A percentile compares a stretch with the other conserved stretches of the same genome.
Conservation (phyloP, 2,888 invertebrate species). For the Cancer borealis region DNA sequence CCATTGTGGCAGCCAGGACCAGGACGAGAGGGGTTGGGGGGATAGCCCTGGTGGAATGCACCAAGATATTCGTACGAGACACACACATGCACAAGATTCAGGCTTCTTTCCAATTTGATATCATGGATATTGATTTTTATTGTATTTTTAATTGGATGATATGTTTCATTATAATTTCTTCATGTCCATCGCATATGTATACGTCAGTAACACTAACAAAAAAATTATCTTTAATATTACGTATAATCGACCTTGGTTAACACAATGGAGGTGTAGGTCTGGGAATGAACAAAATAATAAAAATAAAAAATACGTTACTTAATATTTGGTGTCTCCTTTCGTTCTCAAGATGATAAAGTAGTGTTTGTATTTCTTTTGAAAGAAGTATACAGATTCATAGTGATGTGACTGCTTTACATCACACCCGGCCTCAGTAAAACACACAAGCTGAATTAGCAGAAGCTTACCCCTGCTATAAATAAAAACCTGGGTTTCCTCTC, state of each 20-base stretch:
- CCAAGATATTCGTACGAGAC: not conserved
- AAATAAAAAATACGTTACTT: not conserved
- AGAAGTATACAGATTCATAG: not conserved
- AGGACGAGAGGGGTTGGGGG: not conserved
- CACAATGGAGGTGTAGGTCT: not conserved
- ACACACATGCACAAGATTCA: not conserved
- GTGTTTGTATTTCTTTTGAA: not conserved
- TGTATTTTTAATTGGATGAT: constrained; percentile 12
- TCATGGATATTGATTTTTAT: not conserved
- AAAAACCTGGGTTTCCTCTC: not conserved
- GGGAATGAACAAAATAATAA: not conserved
- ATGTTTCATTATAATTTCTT: not conserved
- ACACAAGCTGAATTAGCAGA: not conserved
- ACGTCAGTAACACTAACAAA: not conserved
- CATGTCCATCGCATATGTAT: not conserved
- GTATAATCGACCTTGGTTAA: not conserved
- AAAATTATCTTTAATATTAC: not conserved
- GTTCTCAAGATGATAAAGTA: not conserved
- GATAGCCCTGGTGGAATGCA: not conserved
- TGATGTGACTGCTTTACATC: not conserved
- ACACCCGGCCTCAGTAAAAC: not conserved
- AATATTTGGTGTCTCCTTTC: not conserved
- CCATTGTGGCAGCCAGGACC: not conserved
- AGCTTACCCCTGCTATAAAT: not conserved
- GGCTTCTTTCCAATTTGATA: not conserved